Evolutionary conservation across 2,113 vertebrate species (phyloP).

Genomic region (Nerophis ophidion): DNA sequence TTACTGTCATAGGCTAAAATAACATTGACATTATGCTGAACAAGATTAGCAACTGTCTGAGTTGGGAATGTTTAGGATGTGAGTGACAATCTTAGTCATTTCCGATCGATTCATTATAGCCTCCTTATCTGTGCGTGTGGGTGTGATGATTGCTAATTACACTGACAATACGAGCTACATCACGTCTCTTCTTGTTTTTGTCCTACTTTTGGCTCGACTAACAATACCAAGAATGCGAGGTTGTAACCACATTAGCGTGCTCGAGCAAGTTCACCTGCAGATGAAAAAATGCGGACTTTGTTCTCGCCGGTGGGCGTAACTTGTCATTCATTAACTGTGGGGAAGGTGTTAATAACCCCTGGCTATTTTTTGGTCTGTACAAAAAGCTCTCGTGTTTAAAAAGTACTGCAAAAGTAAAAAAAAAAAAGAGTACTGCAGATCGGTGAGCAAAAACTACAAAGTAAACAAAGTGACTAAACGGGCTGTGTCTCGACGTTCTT

Average conservation of each 20-base stretch:
- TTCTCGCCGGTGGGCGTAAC: background rate
- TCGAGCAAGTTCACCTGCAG: background rate
- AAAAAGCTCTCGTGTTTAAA: too few species aligned
- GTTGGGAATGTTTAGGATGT: background rate
- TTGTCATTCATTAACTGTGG: constrained; percentile 2
- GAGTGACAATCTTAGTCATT: background rate
- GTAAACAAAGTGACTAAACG: background rate
- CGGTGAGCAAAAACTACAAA: background rate
- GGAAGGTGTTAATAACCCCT: background rate
- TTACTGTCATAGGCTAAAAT: too few species aligned
- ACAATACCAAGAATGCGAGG: background rate
- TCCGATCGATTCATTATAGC: background rate
- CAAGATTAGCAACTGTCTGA: too few species aligned
- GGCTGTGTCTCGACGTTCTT: background rate
- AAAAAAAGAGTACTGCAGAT: background rate
- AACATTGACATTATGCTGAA: too few species aligned
- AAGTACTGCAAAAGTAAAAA: too few species aligned
- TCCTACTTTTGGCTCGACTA: background rate
- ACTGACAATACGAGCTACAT: background rate
- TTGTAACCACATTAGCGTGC: background rate
- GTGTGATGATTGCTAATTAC: too few species aligned
- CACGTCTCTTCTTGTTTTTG: background rate
- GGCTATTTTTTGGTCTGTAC: background rate
- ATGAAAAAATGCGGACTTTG: background rate
- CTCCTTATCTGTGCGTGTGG: background rate